A percentile compares a stretch with the other conserved stretches of the same genome.
Conservation (phyloP, 2,888 invertebrate genomes). For the Drosophila demipolita region DNA sequence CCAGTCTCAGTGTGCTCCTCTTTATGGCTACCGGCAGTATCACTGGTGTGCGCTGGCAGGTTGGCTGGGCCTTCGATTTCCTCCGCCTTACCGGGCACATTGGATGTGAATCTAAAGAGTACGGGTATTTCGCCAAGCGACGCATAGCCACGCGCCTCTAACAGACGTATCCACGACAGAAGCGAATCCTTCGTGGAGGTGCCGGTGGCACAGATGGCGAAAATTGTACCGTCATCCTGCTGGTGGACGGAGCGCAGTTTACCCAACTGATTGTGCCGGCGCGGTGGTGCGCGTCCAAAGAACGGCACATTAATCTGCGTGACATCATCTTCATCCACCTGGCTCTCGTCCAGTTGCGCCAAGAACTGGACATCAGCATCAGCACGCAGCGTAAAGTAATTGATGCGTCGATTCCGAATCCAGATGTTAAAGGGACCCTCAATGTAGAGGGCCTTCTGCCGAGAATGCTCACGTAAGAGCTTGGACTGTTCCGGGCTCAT, state of each 20-base stretch:
- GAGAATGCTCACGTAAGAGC: conserved; percentile 88
- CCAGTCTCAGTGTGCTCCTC: conserved; percentile 5
- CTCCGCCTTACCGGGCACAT: conserved; percentile 67
- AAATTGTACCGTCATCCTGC: conserved; percentile 95
- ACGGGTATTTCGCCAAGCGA: conserved; percentile 91
- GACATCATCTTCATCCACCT: conserved; percentile 90
- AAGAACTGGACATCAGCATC: conserved; percentile 87
- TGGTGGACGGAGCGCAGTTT: conserved; percentile 92
- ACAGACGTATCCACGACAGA: conserved; percentile 94
- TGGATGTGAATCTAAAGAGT: conserved; percentile 92
- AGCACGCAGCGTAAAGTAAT: conserved; percentile 93
- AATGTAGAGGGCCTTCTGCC: conserved; percentile 89
- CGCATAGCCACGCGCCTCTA: conserved; percentile 92
- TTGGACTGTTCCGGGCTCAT: conserved; percentile 91
- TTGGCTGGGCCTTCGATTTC: conserved; percentile 69
- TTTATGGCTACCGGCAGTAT: conserved; percentile 39
- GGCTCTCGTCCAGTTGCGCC: conserved; percentile 79
- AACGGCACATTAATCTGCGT: conserved; percentile 88
- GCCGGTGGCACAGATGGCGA: conserved; percentile 95
- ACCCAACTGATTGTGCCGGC: conserved; percentile 84
- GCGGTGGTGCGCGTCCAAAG: conserved; percentile 85
- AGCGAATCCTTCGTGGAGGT: conserved; percentile 95
- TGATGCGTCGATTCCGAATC: conserved; percentile 90
- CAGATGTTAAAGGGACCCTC: conserved; percentile 94
- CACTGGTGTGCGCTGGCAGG: conserved; percentile 53